A percentile compares a stretch with the other conserved stretches of the same genome.
phyloP scores from a whole-genome alignment of 1,140 invertebrate genomes.

The Diachasma alloeum region DNA sequence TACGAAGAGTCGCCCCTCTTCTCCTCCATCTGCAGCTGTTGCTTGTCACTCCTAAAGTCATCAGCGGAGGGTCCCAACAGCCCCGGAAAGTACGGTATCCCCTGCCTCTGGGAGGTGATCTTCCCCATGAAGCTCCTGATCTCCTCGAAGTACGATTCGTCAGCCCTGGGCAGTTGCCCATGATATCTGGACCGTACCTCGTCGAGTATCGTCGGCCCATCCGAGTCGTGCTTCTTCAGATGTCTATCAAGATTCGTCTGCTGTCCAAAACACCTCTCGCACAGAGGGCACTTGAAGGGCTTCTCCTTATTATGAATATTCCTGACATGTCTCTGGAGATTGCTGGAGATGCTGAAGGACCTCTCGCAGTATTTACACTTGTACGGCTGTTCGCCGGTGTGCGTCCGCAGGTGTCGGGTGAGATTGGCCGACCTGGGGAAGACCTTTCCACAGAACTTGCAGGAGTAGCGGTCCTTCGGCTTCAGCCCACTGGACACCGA shows the following conservation, averaged over 20 bases:
- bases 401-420: constrained; percentile 94
- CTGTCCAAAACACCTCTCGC: constrained; percentile 95
- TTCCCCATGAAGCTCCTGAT: constrained; percentile 94
- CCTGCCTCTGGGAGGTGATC: constrained; percentile 71
- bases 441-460: constrained; percentile 97
- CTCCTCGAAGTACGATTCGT: constrained; percentile 92
- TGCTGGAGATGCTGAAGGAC: constrained; percentile 98
- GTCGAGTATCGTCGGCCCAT: constrained; percentile 78
- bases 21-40: constrained; percentile 59
- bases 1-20: constrained; percentile 67
- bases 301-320: constrained; percentile 99
- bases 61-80: constrained; percentile 50
- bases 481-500: constrained; percentile 66
- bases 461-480: constrained; percentile 91
- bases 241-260: constrained; percentile 98
- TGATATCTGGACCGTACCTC: constrained; percentile 65
- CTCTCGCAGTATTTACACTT: constrained; percentile 98
- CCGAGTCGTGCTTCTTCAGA: constrained; percentile 97
- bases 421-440: constrained; percentile 99
- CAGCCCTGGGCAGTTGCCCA: constrained; percentile 61
- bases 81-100: constrained; percentile 58
- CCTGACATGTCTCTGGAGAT: constrained; percentile 97
- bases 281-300: constrained; percentile 86
- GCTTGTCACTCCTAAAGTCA: constrained; percentile 58
- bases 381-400: constrained; percentile 98